phyloP scores from a whole-genome alignment of 2,888 invertebrate genomes.

The Aquatica leii region DNA sequence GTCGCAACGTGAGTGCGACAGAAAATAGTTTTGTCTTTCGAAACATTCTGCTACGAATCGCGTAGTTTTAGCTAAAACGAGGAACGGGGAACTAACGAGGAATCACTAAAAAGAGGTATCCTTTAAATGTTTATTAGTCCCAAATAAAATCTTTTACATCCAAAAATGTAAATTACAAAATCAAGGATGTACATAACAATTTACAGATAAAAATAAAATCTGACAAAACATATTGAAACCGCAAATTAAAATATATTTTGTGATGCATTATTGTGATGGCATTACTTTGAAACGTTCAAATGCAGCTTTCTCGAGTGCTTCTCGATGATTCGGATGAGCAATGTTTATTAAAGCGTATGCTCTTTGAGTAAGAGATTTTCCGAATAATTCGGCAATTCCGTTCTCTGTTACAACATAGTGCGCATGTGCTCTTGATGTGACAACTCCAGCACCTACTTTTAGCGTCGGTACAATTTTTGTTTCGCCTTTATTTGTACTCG shows the following conservation, averaged over 20 bases:
- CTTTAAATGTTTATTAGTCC: no score
- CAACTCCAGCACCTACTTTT: conserved; percentile 92
- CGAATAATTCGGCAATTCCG: conserved; percentile 89
- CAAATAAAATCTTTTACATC: background rate
- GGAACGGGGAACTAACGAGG: no score
- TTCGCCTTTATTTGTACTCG: conserved; percentile 78
- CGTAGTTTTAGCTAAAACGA: no score
- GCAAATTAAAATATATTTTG: background rate
- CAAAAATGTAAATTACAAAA: no score
- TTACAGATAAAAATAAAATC: no score
- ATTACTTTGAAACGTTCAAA: conserved; percentile 83
- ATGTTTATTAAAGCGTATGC: conserved; percentile 89
- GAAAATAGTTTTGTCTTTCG: no score
- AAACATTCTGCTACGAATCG: no score
- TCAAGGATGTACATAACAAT: no score
- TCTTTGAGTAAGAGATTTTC: conserved; percentile 87
- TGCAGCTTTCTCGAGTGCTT: conserved; percentile 83
- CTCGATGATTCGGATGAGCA: conserved; percentile 89
- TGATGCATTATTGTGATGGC: conserved; percentile 73
- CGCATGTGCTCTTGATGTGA: conserved; percentile 89
- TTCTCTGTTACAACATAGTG: conserved; percentile 94
- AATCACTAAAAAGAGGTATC: no score
- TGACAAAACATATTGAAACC: no score
- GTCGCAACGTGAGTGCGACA: no score
- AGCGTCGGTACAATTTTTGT: conserved; percentile 86